phyloP scores from a whole-genome alignment of 2,888 invertebrate genomes.

The Emesis furor region DNA sequence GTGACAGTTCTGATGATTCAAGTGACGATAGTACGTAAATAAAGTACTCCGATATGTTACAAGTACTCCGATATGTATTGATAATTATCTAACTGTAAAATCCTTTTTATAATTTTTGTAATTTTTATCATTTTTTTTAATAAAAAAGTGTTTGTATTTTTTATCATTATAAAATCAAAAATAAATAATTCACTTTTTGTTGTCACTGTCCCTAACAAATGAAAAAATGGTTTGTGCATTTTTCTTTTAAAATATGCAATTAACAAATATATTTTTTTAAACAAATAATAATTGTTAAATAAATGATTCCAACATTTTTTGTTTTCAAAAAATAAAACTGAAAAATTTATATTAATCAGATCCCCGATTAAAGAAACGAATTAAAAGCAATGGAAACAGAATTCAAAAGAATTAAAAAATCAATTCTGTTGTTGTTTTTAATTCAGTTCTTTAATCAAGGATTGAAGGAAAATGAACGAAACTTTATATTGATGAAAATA shows the following conservation, averaged over 20 bases:
- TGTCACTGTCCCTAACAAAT: background rate
- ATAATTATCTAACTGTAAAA: constrained; percentile 17
- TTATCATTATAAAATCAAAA: background rate
- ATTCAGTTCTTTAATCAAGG: no score
- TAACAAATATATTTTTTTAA: constrained; percentile 4
- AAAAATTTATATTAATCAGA: no score
- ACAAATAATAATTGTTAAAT: constrained; percentile 8
- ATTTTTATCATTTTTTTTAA: constrained; percentile 18
- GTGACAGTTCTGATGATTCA: constrained; percentile 16
- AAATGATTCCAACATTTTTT: background rate
- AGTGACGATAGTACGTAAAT: constrained; percentile 16
- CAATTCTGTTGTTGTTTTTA: background rate
- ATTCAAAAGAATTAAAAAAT: background rate
- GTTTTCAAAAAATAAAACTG: no score
- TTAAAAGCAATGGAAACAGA: no score
- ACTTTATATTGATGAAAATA: constrained; percentile 1
- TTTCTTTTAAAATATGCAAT: constrained; percentile 11
- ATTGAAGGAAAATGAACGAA: background rate
- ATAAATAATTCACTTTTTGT: constrained; percentile 11
- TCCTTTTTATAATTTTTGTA: background rate
- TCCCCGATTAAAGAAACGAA: no score
- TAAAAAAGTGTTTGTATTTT: constrained; percentile 4
- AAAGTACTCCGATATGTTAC: background rate
- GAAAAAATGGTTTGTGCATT: constrained; percentile 11
- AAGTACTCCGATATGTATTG: constrained; percentile 6